phyloP scores from a whole-genome alignment of 2,113 vertebrate species.

The Dascyllus trimaculatus region DNA sequence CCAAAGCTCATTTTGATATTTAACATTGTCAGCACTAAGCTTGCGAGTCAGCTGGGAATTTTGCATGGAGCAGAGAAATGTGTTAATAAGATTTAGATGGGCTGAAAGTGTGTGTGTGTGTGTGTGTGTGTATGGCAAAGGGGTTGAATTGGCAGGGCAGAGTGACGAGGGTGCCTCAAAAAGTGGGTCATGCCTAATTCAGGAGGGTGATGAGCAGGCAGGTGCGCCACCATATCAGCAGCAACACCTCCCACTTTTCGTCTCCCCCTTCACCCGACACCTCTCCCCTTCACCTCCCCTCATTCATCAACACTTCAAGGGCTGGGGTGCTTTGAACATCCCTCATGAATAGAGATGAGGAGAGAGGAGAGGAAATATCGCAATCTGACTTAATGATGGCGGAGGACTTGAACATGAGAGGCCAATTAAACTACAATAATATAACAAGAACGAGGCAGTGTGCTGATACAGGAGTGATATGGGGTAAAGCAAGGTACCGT shows the following conservation, averaged over 20 bases:
- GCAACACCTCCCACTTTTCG: conserved; percentile 51
- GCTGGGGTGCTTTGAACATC: conserved; percentile 54
- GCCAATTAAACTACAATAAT: conserved; percentile 48
- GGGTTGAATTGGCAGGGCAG: conserved; percentile 25
- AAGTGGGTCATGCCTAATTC: conserved; percentile 70
- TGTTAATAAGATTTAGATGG: conserved; percentile 57
- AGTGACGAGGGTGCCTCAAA: conserved; percentile 23
- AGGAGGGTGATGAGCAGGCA: conserved; percentile 61
- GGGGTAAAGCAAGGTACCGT: neutral
- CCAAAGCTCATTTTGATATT: conserved; percentile 59
- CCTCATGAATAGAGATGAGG: conserved; percentile 75
- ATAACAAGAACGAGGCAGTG: conserved; percentile 18
- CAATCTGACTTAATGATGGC: conserved; percentile 54
- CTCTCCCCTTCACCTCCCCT: conserved; percentile 39
- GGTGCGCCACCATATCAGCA: conserved; percentile 56
- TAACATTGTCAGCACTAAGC: conserved; percentile 7
- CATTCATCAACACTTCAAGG: conserved; percentile 76
- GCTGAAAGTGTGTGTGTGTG: neutral
- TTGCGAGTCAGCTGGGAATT: conserved; percentile 47
- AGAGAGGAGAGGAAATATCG: conserved; percentile 46
- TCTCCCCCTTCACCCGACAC: conserved; percentile 50
- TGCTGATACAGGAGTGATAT: neutral
- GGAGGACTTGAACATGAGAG: conserved; percentile 46
- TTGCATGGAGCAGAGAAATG: conserved; percentile 22
- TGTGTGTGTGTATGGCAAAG: neutral